Evolutionary conservation across 2,888 invertebrate genomes (phyloP).

Genomic region (Coleophora flavipennella): DNA sequence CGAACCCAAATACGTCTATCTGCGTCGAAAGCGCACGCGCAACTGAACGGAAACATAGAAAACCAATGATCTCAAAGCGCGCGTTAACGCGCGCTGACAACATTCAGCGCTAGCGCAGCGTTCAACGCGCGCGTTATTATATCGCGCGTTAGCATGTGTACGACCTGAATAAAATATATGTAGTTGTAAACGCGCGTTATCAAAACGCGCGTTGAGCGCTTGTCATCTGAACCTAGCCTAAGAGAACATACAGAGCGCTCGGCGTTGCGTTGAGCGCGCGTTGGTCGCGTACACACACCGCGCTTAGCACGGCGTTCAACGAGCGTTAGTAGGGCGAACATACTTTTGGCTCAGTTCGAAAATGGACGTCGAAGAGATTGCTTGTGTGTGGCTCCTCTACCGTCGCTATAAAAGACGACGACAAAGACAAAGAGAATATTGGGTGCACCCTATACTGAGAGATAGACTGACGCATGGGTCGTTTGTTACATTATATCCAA

Average conservation of each 20-base stretch:
- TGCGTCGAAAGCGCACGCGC: too few species aligned
- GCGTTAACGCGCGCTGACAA: too few species aligned
- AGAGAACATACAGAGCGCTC: background rate
- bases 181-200: too few species aligned
- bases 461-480: slow-evolving; percentile 6
- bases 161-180: too few species aligned
- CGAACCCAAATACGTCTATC: too few species aligned
- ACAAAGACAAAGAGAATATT: slow-evolving; percentile 9
- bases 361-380: slow-evolving; percentile 15
- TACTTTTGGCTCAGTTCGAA: slow-evolving; percentile 12
- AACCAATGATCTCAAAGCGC: too few species aligned
- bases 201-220: background rate
- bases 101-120: too few species aligned
- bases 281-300: slow-evolving; percentile 8
- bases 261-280: slow-evolving; percentile 6
- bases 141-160: too few species aligned
- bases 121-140: too few species aligned
- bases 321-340: background rate
- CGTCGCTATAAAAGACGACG: background rate
- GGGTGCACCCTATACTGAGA: slow-evolving; percentile 11
- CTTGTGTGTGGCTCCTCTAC: slow-evolving; percentile 11
- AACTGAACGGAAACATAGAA: too few species aligned
- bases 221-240: too few species aligned
- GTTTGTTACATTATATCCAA: slow-evolving; percentile 7
- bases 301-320: slow-evolving; percentile 3